Conservation (phyloP, 2,797 vertebrate genomes). For the Parauchenoglanis punctatus region DNA sequence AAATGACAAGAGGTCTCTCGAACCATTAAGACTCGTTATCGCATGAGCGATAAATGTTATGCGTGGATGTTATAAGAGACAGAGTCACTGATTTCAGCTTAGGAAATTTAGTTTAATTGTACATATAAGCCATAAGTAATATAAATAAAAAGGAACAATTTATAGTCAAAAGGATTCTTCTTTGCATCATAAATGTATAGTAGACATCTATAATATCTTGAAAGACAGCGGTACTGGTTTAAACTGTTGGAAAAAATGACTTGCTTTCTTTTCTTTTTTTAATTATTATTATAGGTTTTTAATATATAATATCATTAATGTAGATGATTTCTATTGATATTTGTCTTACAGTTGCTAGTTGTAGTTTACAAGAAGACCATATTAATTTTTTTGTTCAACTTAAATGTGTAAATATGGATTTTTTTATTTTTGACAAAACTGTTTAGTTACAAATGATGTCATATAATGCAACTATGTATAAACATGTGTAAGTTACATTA, state of each 20-base stretch:
- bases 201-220: neutral
- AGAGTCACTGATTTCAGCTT: neutral
- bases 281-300: neutral
- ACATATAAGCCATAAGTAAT: neutral
- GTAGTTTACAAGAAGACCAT: neutral
- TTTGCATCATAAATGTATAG: neutral
- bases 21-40: neutral
- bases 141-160: neutral
- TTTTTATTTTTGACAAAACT: neutral
- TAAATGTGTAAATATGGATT: neutral
- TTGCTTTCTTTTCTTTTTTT: neutral
- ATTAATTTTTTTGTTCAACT: neutral
- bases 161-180: neutral
- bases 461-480: neutral
- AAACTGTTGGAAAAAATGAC: neutral
- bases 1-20: neutral
- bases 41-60: neutral
- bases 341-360: neutral
- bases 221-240: neutral
- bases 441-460: neutral
- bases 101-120: neutral
- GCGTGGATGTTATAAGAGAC: neutral
- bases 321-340: neutral
- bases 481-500: neutral
- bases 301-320: neutral